Evolutionary conservation across 2,888 invertebrate genomes (phyloP).

Genomic region (Diplolepis rosae): DNA sequence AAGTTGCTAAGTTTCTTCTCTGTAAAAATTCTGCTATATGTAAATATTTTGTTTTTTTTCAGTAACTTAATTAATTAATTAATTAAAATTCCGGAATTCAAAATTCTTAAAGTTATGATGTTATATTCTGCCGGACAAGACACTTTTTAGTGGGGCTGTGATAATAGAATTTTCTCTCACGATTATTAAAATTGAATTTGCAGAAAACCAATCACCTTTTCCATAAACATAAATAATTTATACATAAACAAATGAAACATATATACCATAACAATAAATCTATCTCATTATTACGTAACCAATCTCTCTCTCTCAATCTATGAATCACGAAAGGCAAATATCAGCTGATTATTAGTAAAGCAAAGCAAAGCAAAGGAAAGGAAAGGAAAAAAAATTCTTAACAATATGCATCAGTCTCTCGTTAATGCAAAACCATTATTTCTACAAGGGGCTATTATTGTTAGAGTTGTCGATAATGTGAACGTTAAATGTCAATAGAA

Average conservation of each 20-base stretch:
- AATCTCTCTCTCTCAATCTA: neutral
- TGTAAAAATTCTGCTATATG: too few relatives aligned
- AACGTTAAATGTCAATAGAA: neutral
- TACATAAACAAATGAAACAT: neutral
- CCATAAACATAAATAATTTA: too few relatives aligned
- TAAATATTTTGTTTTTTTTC: too few relatives aligned
- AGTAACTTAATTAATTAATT: too few relatives aligned
- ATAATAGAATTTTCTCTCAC: too few relatives aligned
- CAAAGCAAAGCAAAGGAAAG: neutral
- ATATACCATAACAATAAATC: neutral
- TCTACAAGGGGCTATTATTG: neutral
- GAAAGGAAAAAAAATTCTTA: neutral
- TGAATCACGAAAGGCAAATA: neutral
- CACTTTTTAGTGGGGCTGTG: too few relatives aligned
- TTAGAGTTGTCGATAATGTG: neutral
- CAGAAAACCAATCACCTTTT: too few relatives aligned
- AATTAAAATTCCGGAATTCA: too few relatives aligned
- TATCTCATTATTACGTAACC: neutral
- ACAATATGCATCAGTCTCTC: neutral
- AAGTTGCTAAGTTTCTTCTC: too few relatives aligned
- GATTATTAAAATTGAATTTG: too few relatives aligned
- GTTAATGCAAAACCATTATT: neutral
- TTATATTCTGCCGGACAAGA: too few relatives aligned
- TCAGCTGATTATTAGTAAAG: neutral
- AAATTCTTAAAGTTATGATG: too few relatives aligned